Percentiles rank a stretch among this genome's conserved stretches.
Conservation (phyloP, 2,113 vertebrate genomes). For the Nothoprocta pentlandii region DNA sequence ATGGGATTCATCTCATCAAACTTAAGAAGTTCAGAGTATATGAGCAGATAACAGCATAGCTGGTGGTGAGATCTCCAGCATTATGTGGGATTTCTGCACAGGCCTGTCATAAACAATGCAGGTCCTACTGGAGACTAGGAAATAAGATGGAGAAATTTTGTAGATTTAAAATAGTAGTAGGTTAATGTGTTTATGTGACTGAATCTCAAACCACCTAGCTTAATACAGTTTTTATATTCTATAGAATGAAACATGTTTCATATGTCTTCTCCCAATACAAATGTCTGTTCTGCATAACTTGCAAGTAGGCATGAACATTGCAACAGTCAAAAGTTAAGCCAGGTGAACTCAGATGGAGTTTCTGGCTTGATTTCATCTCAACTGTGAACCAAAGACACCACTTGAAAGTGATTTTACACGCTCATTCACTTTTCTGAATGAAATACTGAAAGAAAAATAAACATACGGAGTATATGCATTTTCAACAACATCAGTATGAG, state of each 20-base stretch:
- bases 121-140: background rate
- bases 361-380: background rate
- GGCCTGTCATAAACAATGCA: background rate
- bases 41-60: background rate
- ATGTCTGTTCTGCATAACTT: background rate
- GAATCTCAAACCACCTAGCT: background rate
- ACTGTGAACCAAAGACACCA: background rate
- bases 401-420: background rate
- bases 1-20: background rate
- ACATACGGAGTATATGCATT: background rate
- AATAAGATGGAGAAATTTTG: background rate
- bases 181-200: background rate
- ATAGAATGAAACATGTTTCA: background rate
- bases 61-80: background rate
- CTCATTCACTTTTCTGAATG: background rate
- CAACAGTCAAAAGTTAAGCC: background rate
- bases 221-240: background rate
- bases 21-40: background rate
- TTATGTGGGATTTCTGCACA: background rate
- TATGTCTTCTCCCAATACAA: background rate
- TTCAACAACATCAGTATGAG: background rate
- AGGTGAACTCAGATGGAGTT: rapidly evolving
- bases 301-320: background rate
- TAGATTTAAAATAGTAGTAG: background rate
- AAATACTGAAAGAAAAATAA: background rate